A percentile compares a stretch with the other conserved stretches of the same genome.
Conservation (phyloP, 2,113 vertebrate genomes). For the Rhea americana region DNA sequence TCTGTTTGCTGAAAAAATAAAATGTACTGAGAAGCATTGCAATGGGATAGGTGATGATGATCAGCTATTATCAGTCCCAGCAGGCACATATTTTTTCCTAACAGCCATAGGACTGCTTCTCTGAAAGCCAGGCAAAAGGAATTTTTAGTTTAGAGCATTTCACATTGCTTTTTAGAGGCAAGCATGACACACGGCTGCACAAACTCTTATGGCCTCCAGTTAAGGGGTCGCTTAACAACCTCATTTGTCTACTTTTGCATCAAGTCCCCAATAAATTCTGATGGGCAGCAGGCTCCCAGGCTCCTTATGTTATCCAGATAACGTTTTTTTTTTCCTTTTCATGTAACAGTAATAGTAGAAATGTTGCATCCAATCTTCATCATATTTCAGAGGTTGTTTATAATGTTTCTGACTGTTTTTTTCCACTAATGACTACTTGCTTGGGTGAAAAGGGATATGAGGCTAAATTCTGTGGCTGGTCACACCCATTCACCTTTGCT, state of each 20-base stretch:
- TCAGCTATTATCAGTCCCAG: conserved; percentile 75
- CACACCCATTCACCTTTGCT: not conserved
- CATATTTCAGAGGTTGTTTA: conserved; percentile 43
- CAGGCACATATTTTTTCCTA: conserved; percentile 69
- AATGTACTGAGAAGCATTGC: conserved; percentile 68
- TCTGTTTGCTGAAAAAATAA: conserved; percentile 71
- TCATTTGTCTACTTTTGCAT: conserved; percentile 76
- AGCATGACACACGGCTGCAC: conserved; percentile 66
- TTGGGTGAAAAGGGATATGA: not conserved
- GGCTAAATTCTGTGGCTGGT: not conserved
- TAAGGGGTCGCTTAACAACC: conserved; percentile 70
- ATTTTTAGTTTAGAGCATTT: conserved; percentile 69
- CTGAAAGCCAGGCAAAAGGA: conserved; percentile 60
- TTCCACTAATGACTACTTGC: not conserved
- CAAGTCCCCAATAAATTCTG: conserved; percentile 72
- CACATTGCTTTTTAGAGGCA: conserved; percentile 68
- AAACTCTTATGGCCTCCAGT: conserved; percentile 72
- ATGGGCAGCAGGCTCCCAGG: conserved; percentile 66
- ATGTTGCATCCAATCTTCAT: conserved; percentile 48
- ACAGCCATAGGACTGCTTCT: conserved; percentile 54
- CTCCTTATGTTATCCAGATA: conserved; percentile 61
- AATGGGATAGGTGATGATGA: conserved; percentile 73
- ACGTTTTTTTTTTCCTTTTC: conserved; percentile 8
- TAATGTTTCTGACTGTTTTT: conserved; percentile 29
- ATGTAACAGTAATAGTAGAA: conserved; percentile 55